A percentile compares a stretch with the other conserved stretches of the same genome.
Conservation (phyloP, 2,797 vertebrate species). For the Sebastes alutus region DNA sequence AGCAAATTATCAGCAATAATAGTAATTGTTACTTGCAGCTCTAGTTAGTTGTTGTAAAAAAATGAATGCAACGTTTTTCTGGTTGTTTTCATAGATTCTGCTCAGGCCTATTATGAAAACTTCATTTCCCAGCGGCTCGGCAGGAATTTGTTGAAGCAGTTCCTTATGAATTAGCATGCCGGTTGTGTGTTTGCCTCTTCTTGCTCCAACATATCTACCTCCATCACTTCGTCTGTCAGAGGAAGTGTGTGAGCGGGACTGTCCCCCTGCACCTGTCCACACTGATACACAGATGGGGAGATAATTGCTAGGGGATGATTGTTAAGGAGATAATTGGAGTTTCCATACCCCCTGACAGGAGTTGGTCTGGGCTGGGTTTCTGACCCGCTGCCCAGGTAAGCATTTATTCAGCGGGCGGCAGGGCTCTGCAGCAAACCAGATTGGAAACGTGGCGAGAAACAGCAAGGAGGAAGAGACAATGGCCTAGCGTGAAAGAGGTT, state of each 20-base stretch:
- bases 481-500: conserved; percentile 43
- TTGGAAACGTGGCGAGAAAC: conserved; percentile 58
- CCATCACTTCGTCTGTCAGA: conserved; percentile 48
- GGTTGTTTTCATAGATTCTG: conserved; percentile 4
- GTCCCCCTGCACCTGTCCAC: conserved; percentile 71
- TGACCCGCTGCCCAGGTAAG: conserved; percentile 78
- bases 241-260: conserved; percentile 35
- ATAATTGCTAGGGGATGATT: conserved; percentile 75
- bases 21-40: neutral
- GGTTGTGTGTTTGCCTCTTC: conserved; percentile 14
- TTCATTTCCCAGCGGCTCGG: conserved; percentile 35
- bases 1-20: neutral
- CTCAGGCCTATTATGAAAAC: neutral
- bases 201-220: conserved; percentile 26
- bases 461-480: conserved; percentile 47
- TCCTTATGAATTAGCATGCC: conserved; percentile 44
- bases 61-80: neutral
- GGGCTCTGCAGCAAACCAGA: conserved; percentile 54
- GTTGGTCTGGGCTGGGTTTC: conserved; percentile 64
- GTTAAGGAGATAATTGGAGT: conserved; percentile 78
- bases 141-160: conserved; percentile 30
- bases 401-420: conserved; percentile 66
- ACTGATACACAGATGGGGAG: conserved; percentile 72
- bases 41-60: neutral
- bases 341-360: conserved; percentile 69